phyloP scores from a whole-genome alignment of 2,888 invertebrate species.

The Stegana nigrithorax region DNA sequence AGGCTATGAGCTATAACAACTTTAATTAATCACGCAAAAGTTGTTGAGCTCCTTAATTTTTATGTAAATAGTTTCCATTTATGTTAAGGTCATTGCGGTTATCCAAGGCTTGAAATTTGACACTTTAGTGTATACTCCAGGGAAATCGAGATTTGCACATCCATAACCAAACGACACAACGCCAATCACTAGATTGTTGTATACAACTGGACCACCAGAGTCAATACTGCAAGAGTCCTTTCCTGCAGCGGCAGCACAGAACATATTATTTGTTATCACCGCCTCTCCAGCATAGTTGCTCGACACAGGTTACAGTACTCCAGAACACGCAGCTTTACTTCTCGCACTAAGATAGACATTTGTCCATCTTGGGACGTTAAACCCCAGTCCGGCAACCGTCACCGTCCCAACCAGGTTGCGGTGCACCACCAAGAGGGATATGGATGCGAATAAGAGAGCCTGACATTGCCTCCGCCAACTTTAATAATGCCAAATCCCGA shows the following conservation, averaged over 20 bases:
- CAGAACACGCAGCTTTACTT: slow-evolving; percentile 26
- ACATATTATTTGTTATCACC: not conserved
- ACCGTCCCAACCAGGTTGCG: slow-evolving; percentile 21
- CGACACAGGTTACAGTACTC: not conserved
- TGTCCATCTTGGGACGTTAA: slow-evolving; percentile 30
- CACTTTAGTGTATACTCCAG: slow-evolving; percentile 59
- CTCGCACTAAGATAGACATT: slow-evolving; percentile 27
- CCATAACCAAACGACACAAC: not conserved
- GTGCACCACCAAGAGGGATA: slow-evolving; percentile 30
- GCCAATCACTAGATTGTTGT: not conserved
- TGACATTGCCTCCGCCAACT: too few species aligned
- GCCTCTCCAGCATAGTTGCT: not conserved
- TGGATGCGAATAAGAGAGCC: slow-evolving; percentile 32
- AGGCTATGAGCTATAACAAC: too few species aligned
- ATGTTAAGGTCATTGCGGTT: too few species aligned
- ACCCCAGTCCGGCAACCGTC: slow-evolving; percentile 49
- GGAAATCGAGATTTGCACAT: slow-evolving; percentile 50
- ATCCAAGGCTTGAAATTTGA: slow-evolving; percentile 17
- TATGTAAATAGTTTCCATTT: too few species aligned
- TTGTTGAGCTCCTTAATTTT: too few species aligned
- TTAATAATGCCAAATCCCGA: too few species aligned
- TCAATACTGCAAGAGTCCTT: not conserved
- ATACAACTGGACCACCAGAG: not conserved
- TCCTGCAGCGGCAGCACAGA: not conserved
- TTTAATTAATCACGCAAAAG: too few species aligned